These are phyloP conservation scores for Rhabdomys pumilio DNA, from an alignment of 2,797 vertebrate genomes.

Conservation along the genomic window DNA sequence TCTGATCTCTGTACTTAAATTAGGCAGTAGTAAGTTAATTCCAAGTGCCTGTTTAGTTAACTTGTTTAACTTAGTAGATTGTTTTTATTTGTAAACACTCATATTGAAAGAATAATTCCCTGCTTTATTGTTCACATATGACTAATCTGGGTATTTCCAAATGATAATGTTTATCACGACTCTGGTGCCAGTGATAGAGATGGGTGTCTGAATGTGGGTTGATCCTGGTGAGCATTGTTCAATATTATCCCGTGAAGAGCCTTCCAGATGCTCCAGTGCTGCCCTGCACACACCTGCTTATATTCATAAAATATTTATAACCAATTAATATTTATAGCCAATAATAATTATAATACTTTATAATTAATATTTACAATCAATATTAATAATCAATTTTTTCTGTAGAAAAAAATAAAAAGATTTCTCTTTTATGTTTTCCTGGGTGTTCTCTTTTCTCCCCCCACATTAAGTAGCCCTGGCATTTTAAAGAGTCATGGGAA, in stretches of 20 bases:
- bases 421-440: slow-evolving; percentile 22
- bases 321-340: too few species aligned
- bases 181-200: not conserved
- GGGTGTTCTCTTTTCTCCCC: not conserved
- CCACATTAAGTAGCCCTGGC: slow-evolving; percentile 1
- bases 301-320: slow-evolving; percentile 4
- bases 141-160: not conserved
- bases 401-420: not conserved
- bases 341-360: too few species aligned
- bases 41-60: not conserved
- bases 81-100: slow-evolving; percentile 18
- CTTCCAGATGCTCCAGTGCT: not conserved
- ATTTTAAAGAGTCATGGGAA: slow-evolving; percentile 31
- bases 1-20: slow-evolving; percentile 35
- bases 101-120: slow-evolving; percentile 2
- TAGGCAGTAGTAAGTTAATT: slow-evolving; percentile 26
- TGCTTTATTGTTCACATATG: slow-evolving; percentile 46
- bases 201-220: not conserved
- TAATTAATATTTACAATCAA: too few species aligned
- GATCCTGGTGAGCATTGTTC: not conserved
- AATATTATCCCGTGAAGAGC: not conserved
- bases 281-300: not conserved
- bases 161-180: not conserved
- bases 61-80: not conserved
- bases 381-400: not conserved